phyloP scores from a whole-genome alignment of 1,140 invertebrate species.

The Heterodera schachtii region DNA sequence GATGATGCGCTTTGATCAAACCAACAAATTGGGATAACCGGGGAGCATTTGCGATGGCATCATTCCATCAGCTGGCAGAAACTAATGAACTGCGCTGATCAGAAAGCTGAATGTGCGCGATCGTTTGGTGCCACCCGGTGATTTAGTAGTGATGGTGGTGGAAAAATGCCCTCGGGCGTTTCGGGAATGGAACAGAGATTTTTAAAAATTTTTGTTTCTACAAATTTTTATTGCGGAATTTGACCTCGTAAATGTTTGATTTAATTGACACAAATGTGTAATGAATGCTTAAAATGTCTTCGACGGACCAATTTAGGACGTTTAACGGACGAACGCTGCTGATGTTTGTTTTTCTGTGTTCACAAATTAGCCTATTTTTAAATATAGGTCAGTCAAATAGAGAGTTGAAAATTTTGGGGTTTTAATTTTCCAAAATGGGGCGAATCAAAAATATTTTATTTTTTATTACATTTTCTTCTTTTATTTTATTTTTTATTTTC shows the following conservation, averaged over 20 bases:
- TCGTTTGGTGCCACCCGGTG: too few species aligned
- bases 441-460: too few species aligned
- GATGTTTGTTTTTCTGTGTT: too few species aligned
- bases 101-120: too few species aligned
- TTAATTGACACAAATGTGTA: neutral
- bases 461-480: too few species aligned
- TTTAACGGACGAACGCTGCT: neutral
- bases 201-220: neutral
- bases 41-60: neutral
- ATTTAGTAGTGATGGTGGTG: too few species aligned
- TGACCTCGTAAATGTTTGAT: neutral
- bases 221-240: neutral
- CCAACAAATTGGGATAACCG: neutral
- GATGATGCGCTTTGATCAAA: neutral
- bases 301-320: neutral
- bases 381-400: too few species aligned
- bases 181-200: neutral
- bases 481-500: too few species aligned
- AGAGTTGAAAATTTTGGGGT: too few species aligned
- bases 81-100: too few species aligned
- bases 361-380: too few species aligned
- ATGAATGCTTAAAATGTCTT: neutral
- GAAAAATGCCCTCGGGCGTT: neutral
- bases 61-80: neutral
- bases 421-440: too few species aligned